phyloP scores from a whole-genome alignment of 2,797 vertebrate species.

The Lindbergichthys nudifrons region DNA sequence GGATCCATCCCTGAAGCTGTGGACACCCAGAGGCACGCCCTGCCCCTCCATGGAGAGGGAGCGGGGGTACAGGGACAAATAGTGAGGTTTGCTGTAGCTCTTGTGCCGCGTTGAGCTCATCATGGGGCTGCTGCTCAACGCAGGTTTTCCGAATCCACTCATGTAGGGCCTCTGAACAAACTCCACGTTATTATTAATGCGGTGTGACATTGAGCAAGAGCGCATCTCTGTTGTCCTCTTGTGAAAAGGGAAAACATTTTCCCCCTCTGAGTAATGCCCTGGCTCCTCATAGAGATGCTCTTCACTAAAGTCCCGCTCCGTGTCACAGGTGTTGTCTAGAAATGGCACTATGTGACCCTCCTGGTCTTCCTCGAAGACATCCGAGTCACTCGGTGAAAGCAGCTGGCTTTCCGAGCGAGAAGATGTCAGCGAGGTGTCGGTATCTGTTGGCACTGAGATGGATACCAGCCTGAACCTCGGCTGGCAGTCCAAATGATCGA shows the following conservation, averaged over 20 bases:
- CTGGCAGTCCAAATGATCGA: constrained; percentile 59
- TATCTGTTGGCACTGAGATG: constrained; percentile 70
- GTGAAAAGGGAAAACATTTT: constrained; percentile 79
- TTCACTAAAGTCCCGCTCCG: constrained; percentile 71
- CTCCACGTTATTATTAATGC: constrained; percentile 80
- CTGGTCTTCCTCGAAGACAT: constrained; percentile 72
- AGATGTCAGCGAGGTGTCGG: constrained; percentile 64
- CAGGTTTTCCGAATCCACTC: constrained; percentile 66
- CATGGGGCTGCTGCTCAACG: constrained; percentile 82
- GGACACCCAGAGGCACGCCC: constrained; percentile 81
- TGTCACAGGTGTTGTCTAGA: constrained; percentile 74
- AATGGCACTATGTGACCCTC: constrained; percentile 78
- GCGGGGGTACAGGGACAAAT: constrained; percentile 90
- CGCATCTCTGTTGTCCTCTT: constrained; percentile 82
- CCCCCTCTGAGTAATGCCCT: constrained; percentile 73
- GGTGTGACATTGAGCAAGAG: constrained; percentile 87
- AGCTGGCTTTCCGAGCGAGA: constrained; percentile 73
- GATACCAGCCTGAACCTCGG: constrained; percentile 73
- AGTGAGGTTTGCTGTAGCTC: constrained; percentile 84
- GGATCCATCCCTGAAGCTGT: constrained; percentile 81
- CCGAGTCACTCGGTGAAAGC: constrained; percentile 61
- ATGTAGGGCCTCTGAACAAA: constrained; percentile 56
- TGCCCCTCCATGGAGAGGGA: constrained; percentile 91
- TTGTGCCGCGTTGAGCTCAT: constrained; percentile 68
- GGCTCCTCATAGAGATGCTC: constrained; percentile 85